These are phyloP conservation scores for Zaprionus gabonicus DNA, from an alignment of 1,140 invertebrate species.

Conservation along the genomic window DNA sequence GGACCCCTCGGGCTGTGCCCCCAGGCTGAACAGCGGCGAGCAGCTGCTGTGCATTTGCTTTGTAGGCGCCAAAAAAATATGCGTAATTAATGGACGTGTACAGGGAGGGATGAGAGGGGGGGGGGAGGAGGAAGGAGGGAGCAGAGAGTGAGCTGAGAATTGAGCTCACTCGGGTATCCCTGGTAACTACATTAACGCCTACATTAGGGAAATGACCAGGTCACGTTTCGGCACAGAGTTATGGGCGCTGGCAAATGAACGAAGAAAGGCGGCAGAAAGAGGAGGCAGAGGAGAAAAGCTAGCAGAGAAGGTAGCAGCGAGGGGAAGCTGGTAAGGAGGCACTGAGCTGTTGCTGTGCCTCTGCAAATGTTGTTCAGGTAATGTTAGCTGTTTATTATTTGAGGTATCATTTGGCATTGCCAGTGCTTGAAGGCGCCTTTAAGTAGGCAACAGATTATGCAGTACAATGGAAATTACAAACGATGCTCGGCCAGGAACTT, in stretches of 20 bases:
- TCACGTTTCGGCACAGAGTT: constrained; percentile 8
- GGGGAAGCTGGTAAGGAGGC: too few relatives aligned
- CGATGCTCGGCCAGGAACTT: background rate
- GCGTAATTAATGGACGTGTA: constrained; percentile 64
- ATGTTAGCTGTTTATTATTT: constrained; percentile 13
- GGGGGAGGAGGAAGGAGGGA: background rate
- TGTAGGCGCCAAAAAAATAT: constrained; percentile 29
- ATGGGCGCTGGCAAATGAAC: constrained; percentile 13
- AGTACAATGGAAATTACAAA: background rate
- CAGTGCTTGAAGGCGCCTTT: constrained; percentile 5
- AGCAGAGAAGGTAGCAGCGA: too few relatives aligned
- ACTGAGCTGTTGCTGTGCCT: background rate
- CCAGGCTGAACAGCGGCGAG: constrained; percentile 14
- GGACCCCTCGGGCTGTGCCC: background rate
- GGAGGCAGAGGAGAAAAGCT: too few relatives aligned
- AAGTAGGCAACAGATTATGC: constrained; percentile 10
- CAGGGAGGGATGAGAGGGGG: background rate
- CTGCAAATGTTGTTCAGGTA: background rate
- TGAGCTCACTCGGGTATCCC: constrained; percentile 40
- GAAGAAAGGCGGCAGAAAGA: background rate
- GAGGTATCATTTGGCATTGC: background rate
- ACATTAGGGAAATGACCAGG: constrained; percentile 68
- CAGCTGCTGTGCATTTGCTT: constrained; percentile 25
- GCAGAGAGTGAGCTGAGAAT: background rate
- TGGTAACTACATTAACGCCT: constrained; percentile 69